Evolutionary conservation across 2,888 invertebrate genomes (phyloP).

Genomic region (Tachina lurida): DNA sequence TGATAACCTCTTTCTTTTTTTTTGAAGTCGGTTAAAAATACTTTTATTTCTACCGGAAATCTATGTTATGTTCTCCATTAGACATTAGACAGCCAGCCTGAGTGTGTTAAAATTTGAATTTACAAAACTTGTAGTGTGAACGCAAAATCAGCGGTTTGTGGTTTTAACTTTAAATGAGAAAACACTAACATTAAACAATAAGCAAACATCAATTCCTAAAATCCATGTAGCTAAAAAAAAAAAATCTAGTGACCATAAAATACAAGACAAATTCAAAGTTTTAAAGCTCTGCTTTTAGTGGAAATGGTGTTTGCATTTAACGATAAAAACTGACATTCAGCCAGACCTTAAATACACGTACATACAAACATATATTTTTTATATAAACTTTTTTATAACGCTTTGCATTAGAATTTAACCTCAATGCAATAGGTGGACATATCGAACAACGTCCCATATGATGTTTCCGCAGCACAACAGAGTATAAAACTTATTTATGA

Average conservation of each 20-base stretch:
- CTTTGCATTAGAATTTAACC: constrained; percentile 65
- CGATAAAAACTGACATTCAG: background rate
- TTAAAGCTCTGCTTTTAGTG: background rate
- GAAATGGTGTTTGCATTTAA: background rate
- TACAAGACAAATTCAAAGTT: background rate
- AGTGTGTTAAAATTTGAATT: too few species aligned
- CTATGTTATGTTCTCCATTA: too few species aligned
- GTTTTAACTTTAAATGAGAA: too few species aligned
- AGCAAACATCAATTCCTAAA: too few species aligned
- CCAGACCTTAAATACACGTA: constrained; percentile 27
- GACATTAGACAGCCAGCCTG: too few species aligned
- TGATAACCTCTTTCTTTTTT: too few species aligned
- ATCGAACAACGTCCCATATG: background rate
- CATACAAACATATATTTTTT: background rate
- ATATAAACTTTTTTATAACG: constrained; percentile 17
- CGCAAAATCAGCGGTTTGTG: too few species aligned
- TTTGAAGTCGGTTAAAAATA: too few species aligned
- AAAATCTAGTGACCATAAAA: background rate
- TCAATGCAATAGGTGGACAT: constrained; percentile 53
- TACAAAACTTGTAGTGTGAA: too few species aligned
- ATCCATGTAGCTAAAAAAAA: background rate
- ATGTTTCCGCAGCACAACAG: constrained; percentile 13
- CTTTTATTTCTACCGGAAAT: too few species aligned
- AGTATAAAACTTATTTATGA: constrained; percentile 22
- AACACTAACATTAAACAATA: too few species aligned